Evolutionary conservation across 2,113 vertebrate species (phyloP).

Genomic region (Tenebrosternarchus preto): DNA sequence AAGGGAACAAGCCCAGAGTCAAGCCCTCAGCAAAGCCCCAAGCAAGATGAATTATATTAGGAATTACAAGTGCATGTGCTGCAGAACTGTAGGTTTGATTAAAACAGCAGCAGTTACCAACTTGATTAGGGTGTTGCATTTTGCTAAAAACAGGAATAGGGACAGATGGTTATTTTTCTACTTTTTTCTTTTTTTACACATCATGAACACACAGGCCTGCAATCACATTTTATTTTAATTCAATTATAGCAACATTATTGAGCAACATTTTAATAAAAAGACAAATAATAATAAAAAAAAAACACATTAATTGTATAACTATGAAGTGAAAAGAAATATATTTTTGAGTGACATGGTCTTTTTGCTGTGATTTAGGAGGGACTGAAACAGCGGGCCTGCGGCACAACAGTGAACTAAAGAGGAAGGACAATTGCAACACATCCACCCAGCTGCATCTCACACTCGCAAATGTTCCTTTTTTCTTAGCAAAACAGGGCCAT

Average conservation of each 20-base stretch:
- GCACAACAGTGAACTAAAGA: neutral
- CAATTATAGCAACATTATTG: neutral
- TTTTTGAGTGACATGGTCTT: neutral
- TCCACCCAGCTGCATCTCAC: neutral
- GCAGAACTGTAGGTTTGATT: slow-evolving; percentile 1
- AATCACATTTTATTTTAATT: neutral
- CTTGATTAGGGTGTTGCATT: neutral
- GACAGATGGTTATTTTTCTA: too few relatives aligned
- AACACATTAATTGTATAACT: neutral
- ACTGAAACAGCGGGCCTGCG: neutral
- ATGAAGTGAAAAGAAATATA: neutral
- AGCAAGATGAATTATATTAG: neutral
- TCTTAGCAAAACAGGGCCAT: slow-evolving; percentile 27
- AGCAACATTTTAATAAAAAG: too few relatives aligned
- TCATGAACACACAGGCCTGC: neutral
- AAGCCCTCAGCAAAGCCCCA: neutral
- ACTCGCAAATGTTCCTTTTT: neutral
- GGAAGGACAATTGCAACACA: slow-evolving; percentile 1
- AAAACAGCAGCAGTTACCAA: neutral
- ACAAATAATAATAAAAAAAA: neutral
- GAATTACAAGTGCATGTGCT: neutral
- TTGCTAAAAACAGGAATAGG: neutral
- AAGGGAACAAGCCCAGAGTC: neutral
- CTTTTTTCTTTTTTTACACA: too few relatives aligned
- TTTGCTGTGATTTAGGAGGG: neutral